These are phyloP conservation scores for Caerostris darwini DNA, from an alignment of 1,140 invertebrate genomes.

Conservation along the genomic window DNA sequence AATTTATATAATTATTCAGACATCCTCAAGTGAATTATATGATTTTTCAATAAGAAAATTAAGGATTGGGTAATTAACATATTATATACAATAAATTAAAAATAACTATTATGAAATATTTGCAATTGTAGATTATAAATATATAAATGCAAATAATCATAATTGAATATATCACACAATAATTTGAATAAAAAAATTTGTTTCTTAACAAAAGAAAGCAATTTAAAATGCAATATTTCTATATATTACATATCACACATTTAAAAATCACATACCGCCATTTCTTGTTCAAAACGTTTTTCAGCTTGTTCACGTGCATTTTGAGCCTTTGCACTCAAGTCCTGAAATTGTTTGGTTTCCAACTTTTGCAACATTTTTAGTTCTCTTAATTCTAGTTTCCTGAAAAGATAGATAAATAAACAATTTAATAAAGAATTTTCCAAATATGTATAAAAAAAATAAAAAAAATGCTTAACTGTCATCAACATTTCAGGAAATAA, in stretches of 20 bases:
- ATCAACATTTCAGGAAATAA: too few relatives aligned
- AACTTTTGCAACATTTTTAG: constrained; percentile 98
- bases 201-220: background rate
- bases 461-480: background rate
- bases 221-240: background rate
- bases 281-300: constrained; percentile 83
- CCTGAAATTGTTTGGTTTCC: constrained; percentile 98
- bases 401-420: constrained; percentile 79
- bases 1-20: too few relatives aligned
- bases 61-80: too few relatives aligned
- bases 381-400: constrained; percentile 96
- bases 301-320: constrained; percentile 92
- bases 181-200: too few relatives aligned
- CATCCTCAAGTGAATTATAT: too few relatives aligned
- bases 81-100: too few relatives aligned
- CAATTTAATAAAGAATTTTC: background rate
- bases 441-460: background rate
- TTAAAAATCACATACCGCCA: constrained; percentile 79
- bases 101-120: too few relatives aligned
- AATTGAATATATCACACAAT: too few relatives aligned
- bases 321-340: constrained; percentile 93
- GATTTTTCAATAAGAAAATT: too few relatives aligned
- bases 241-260: background rate
- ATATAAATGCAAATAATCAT: too few relatives aligned
- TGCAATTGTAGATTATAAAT: too few relatives aligned